Conservation (phyloP, 2,888 invertebrate genomes). For the Geophilus truncorum region DNA sequence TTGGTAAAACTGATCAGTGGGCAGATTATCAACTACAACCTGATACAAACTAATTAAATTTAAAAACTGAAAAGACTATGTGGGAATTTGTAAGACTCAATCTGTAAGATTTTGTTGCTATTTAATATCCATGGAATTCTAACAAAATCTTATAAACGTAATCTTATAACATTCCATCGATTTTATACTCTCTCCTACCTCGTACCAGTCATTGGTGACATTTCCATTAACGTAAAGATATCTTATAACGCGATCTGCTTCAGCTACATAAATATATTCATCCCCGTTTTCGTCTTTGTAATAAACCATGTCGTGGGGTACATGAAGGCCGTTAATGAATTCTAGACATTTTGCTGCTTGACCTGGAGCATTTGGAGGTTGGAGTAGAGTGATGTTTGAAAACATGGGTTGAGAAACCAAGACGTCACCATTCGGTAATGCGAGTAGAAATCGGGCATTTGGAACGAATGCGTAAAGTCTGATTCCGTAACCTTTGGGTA, state of each 20-base stretch:
- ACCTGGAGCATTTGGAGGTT: neutral
- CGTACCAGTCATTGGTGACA: too few relatives aligned
- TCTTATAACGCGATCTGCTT: neutral
- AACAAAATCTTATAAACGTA: too few relatives aligned
- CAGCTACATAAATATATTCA: conserved; percentile 8
- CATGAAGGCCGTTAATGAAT: neutral
- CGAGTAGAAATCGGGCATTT: conserved; percentile 2
- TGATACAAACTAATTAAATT: neutral
- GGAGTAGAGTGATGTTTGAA: neutral
- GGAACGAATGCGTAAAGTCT: conserved; percentile 5
- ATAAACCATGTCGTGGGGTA: conserved; percentile 22
- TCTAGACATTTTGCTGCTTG: neutral
- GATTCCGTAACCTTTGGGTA: conserved; percentile 12
- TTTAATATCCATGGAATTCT: too few relatives aligned
- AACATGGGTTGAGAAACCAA: neutral
- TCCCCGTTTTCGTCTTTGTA: neutral
- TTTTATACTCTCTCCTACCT: too few relatives aligned
- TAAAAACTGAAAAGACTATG: too few relatives aligned
- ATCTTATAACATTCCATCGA: neutral
- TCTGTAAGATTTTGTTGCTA: too few relatives aligned
- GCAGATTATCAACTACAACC: neutral
- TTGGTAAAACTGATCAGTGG: neutral
- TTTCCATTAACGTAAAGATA: neutral
- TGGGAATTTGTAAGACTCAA: too few relatives aligned
- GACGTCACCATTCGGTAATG: conserved; percentile 11